Percentiles rank a stretch among this genome's conserved stretches.
These are phyloP conservation scores for Cryptocheilus praepositus DNA, from an alignment of 2,888 invertebrate species.

Conservation along the genomic window DNA sequence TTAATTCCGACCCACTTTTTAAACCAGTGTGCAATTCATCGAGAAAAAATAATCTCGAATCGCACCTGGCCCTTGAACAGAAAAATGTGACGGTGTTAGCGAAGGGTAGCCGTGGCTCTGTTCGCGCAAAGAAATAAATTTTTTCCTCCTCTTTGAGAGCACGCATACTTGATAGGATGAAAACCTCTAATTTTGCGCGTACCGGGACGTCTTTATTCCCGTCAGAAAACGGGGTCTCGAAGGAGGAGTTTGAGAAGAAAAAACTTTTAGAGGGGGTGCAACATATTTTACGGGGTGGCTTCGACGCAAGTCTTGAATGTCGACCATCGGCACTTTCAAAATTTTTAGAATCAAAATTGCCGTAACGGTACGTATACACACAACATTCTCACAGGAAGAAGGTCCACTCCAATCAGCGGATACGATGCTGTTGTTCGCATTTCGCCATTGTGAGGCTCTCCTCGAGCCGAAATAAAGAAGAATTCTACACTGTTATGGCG, in stretches of 20 bases:
- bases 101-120: slow-evolving; percentile 23
- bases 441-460: slow-evolving; percentile 19
- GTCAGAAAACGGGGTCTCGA: slow-evolving; percentile 37
- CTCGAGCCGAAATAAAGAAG: neutral
- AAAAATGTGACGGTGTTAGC: slow-evolving; percentile 24
- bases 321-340: slow-evolving; percentile 27
- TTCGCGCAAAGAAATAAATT: slow-evolving; percentile 39
- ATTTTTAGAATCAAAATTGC: slow-evolving; percentile 40
- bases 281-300: slow-evolving; percentile 36
- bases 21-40: slow-evolving; percentile 37
- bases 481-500: slow-evolving; percentile 11
- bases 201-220: slow-evolving; percentile 61
- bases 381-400: slow-evolving; percentile 16
- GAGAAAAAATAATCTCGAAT: slow-evolving; percentile 48
- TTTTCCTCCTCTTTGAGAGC: slow-evolving; percentile 35
- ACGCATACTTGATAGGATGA: slow-evolving; percentile 45
- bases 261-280: slow-evolving; percentile 41
- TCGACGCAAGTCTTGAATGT: slow-evolving; percentile 49
- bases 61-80: slow-evolving; percentile 44
- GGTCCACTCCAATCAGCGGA: slow-evolving; percentile 17
- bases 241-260: slow-evolving; percentile 27
- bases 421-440: slow-evolving; percentile 22
- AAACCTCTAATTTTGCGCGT: slow-evolving; percentile 70
- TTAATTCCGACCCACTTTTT: slow-evolving; percentile 40
- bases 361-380: slow-evolving; percentile 42